A percentile compares a stretch with the other conserved stretches of the same genome.
Evolutionary conservation across 2,113 vertebrate genomes (phyloP).

Genomic region (Dendrocopos noguchii): DNA sequence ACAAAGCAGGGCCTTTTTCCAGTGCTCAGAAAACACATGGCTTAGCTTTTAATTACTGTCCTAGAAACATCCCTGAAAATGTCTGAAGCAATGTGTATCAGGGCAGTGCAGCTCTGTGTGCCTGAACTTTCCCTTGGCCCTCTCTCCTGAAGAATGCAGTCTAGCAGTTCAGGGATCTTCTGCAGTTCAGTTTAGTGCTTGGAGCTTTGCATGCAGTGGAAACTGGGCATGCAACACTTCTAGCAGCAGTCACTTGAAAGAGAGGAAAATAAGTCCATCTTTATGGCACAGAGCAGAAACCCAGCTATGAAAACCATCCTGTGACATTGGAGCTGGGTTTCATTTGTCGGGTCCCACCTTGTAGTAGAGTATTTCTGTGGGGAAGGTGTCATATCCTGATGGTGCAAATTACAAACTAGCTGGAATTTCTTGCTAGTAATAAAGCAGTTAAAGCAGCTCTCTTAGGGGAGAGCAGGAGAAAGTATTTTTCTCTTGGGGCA

Average conservation of each 20-base stretch:
- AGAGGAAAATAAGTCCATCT: neutral
- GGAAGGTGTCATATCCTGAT: neutral
- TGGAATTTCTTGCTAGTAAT: neutral
- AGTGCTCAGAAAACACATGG: neutral
- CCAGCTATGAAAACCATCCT: neutral
- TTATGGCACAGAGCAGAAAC: neutral
- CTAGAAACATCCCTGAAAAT: neutral
- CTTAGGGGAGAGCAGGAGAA: neutral
- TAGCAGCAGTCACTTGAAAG: neutral
- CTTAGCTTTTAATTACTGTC: neutral
- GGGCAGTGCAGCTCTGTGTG: neutral
- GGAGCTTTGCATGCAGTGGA: neutral
- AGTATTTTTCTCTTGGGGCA: neutral
- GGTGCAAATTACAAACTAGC: neutral
- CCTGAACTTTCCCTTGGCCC: neutral
- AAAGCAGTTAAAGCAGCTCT: neutral
- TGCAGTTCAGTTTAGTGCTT: neutral
- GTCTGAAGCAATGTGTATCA: neutral
- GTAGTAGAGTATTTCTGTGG: neutral
- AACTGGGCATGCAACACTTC: neutral
- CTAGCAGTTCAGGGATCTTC: neutral
- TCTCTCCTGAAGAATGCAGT: neutral
- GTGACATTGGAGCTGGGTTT: neutral
- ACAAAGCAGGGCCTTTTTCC: neutral
- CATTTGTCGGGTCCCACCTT: fast-evolving